Evolutionary conservation across 2,888 invertebrate genomes (phyloP), one percentile per base, ranked within the genome.

Genomic region (Danaus chrysippus): DNA sequence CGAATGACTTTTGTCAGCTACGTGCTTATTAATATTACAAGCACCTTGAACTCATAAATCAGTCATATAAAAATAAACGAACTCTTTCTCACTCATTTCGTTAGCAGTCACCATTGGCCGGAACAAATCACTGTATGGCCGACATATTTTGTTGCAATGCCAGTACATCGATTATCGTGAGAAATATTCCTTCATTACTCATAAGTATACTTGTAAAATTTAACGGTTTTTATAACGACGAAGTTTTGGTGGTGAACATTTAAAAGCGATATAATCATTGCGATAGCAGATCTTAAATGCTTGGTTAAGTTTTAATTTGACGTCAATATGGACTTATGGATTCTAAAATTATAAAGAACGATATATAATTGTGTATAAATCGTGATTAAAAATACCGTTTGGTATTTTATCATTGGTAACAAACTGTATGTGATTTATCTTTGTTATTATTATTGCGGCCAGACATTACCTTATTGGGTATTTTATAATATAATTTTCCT

Each of bases 11-110:
- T 1, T 46, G 17, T 17, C 11, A 17, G 46, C 71, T 71, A 70
- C 68, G 66, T 67, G 68, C 71, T 63, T 63, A 58, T 62, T 65
- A 65, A 65, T 62, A 58, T 65, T 23, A 63, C 59, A 61, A 64
- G 71, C 69, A 72, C 69, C 68, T 71, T 72, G 67, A 70, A 64
- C 71, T 76, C 78, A 81, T 86, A 86, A 86, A 84, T 85, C 84
- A 84, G 83, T 84, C 80, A 72, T 74, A 79, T 71, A 70, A 64
- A 82, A 85, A 34, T 83, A 78, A 86, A 87, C 84, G 73, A 73
- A 71, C 69, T 73, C 71, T 71, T 73, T 74, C 71, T 71, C 62
- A 66, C 69, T 70, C 69, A 64, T 69, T 66, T 19, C 61, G 72
- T 70, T 68, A 70, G 67, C 67, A 68, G 67, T 67, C 68, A 59